Evolutionary conservation across 1,140 invertebrate genomes (phyloP).

Genomic region (Saccostrea echinata): DNA sequence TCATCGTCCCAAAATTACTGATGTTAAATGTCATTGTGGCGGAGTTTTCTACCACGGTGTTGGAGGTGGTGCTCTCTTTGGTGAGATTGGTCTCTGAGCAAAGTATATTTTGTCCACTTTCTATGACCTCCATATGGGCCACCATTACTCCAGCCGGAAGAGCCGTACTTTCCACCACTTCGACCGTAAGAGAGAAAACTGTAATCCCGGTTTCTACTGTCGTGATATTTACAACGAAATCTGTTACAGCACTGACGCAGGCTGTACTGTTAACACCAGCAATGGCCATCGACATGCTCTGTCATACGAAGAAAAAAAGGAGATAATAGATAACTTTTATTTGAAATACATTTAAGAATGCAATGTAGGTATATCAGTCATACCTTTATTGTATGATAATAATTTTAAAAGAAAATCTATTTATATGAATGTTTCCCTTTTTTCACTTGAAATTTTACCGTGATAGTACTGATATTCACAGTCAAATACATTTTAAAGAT

Average conservation of each 20-base stretch:
- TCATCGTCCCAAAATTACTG: background rate
- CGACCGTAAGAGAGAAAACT: background rate
- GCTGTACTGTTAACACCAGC: background rate
- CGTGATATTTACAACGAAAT: slow-evolving; percentile 6
- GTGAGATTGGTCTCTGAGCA: background rate
- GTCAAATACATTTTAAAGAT: too few relatives aligned
- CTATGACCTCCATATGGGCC: background rate
- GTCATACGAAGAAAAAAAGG: too few relatives aligned
- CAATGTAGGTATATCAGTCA: too few relatives aligned
- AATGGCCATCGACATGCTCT: background rate
- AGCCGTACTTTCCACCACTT: background rate
- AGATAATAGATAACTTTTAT: too few relatives aligned
- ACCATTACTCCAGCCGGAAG: background rate
- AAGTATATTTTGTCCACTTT: slow-evolving; percentile 17
- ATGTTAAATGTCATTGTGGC: background rate
- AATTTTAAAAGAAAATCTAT: too few relatives aligned
- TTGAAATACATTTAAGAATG: background rate
- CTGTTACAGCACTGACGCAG: background rate
- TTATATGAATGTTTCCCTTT: too few relatives aligned
- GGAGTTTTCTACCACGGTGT: background rate
- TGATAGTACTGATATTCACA: too few relatives aligned
- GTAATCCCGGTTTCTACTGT: slow-evolving; percentile 1
- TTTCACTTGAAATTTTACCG: too few relatives aligned
- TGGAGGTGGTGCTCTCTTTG: background rate
- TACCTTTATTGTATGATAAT: too few relatives aligned